Base-by-base conservation (phyloP, 2,888 invertebrate species). In the Clusia tigrina region DNA sequence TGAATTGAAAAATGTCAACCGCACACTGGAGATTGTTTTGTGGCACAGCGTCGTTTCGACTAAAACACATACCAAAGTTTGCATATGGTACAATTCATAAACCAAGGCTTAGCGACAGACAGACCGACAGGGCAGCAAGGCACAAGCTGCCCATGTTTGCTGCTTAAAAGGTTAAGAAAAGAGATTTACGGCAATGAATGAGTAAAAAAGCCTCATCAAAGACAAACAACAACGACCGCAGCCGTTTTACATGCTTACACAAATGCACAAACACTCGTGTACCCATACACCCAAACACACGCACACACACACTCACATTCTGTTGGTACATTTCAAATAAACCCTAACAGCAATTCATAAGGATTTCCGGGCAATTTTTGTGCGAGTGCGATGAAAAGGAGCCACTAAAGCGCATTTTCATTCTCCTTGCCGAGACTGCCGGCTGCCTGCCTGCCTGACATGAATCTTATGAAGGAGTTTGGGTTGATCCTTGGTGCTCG, bases 301-400 rank as follows among this genome's bases (percentile, higher is more conserved):
- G 24, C 25, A 53, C 2, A 53, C n/a, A 24, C 53, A 53, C 15
- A 53, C 53, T 15, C 22, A 23, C 10, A 32, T 12, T 12, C 12
- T 12, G 32, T 32, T 17, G 24, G 53, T 15, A 23, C 3, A 24
- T 23, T 53, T 25, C 2, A 17, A 53, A n/a, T n/a, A n/a, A 23
- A 23, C 2, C 23, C 67, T 58, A 58, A 25, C 58, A 64, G 67
- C 64, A 67, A 64, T 66, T 64, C 60, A 66, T 56, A 60, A 58
- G 58, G 62, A 62, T 62, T 64, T 42, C n/a, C n/a, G 42, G 42
- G 12, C 6, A 42, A 3, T 17, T 12, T 42, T n/a, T n/a, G n/a
- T n/a, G n/a, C n/a, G n/a, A n/a, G n/a, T n/a, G n/a, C n/a, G n/a
- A n/a, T 17, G n/a, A n/a, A 42, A n/a, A 42, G 42, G 42, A 42